Evolutionary conservation across 2,113 vertebrate genomes (phyloP).

Genomic region (Syrmaticus mikado): DNA sequence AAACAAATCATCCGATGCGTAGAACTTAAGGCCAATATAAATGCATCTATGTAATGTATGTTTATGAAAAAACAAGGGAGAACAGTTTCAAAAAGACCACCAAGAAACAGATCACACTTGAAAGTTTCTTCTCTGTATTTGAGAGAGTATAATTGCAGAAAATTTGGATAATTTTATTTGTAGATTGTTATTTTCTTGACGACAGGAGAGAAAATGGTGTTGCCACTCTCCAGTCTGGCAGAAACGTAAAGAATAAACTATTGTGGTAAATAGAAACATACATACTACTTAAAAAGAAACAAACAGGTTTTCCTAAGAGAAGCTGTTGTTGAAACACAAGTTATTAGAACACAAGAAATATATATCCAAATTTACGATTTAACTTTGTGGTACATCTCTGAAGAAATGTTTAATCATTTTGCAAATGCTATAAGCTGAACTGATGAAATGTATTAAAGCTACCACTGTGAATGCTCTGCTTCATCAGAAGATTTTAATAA

Average conservation of each 20-base stretch:
- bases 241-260: neutral
- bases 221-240: rapidly evolving
- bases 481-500: constrained; percentile 1
- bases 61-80: neutral
- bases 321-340: neutral
- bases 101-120: constrained; percentile 25
- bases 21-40: constrained; percentile 42
- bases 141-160: neutral
- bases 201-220: neutral
- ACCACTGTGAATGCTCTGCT: neutral
- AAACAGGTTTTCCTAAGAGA: neutral
- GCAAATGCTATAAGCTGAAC: neutral
- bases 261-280: neutral
- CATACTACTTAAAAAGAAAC: rapidly evolving
- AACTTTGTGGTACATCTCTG: neutral
- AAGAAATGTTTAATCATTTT: neutral
- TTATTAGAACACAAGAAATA: neutral
- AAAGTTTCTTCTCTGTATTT: neutral
- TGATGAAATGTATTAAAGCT: neutral
- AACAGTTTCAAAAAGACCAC: constrained; percentile 45
- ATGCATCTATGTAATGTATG: neutral
- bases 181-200: neutral
- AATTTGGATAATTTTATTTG: neutral
- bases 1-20: neutral
- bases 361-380: neutral